Conservation (phyloP, 2,888 invertebrate species). For the Spisula solida region DNA sequence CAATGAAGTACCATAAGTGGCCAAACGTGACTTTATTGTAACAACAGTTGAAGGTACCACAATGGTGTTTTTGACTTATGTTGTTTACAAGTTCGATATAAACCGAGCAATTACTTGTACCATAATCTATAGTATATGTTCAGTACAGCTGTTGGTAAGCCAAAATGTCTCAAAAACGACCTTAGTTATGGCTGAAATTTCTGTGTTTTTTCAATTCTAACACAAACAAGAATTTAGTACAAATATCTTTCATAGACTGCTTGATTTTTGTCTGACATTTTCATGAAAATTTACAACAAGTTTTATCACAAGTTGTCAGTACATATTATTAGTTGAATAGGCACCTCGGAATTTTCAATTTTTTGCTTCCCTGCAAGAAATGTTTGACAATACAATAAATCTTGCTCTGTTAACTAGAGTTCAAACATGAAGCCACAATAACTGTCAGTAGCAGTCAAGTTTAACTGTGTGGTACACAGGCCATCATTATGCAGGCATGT, state of each 20-base stretch:
- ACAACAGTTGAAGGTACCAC: too few relatives aligned
- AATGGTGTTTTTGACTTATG: too few relatives aligned
- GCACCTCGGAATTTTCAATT: slow-evolving; percentile 53
- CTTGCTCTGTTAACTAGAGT: slow-evolving; percentile 36
- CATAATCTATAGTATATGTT: neutral
- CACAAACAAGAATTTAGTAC: slow-evolving; percentile 14
- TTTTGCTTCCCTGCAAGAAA: slow-evolving; percentile 58
- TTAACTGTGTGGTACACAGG: neutral
- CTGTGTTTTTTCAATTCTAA: slow-evolving; percentile 2
- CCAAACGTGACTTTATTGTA: too few relatives aligned
- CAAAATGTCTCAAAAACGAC: neutral
- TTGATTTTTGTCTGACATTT: slow-evolving; percentile 36
- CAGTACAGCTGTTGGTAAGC: neutral
- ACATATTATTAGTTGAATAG: slow-evolving; percentile 41
- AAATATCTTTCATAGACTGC: slow-evolving; percentile 17
- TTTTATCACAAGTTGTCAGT: slow-evolving; percentile 49
- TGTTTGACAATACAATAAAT: slow-evolving; percentile 37
- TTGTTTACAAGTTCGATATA: neutral
- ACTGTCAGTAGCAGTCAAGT: slow-evolving; percentile 14
- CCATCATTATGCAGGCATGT: slow-evolving; percentile 16
- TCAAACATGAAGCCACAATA: slow-evolving; percentile 41
- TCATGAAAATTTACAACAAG: slow-evolving; percentile 45
- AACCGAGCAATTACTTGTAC: neutral
- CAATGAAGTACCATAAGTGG: too few relatives aligned
- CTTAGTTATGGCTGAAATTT: neutral